These are phyloP conservation scores for Probosciger aterrimus DNA, from an alignment of 2,113 vertebrate genomes.

Conservation along the genomic window DNA sequence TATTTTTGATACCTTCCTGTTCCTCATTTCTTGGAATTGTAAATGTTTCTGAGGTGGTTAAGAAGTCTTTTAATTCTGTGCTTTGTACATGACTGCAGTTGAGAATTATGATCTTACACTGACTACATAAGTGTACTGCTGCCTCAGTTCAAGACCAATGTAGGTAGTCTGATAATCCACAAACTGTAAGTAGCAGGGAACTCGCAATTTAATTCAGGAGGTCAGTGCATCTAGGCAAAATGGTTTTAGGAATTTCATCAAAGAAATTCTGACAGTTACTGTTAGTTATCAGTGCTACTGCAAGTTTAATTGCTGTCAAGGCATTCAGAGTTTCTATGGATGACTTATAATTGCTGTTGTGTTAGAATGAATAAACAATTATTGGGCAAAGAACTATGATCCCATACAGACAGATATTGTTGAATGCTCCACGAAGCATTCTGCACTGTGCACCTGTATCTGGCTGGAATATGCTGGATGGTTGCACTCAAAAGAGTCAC, in stretches of 20 bases:
- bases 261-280: background rate
- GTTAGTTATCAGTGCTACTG: conserved; percentile 12
- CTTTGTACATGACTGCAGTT: background rate
- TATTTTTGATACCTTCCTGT: background rate
- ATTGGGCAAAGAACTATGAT: background rate
- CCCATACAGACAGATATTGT: background rate
- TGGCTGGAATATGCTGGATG: background rate
- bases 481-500: background rate
- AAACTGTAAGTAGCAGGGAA: background rate
- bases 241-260: background rate
- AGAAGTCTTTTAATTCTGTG: background rate
- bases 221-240: background rate
- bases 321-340: background rate
- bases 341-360: conserved; percentile 29
- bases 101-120: background rate
- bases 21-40: background rate
- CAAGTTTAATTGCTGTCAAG: conserved; percentile 21
- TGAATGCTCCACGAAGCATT: background rate
- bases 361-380: conserved; percentile 36
- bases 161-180: background rate
- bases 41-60: background rate
- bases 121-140: background rate
- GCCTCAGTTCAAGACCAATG: background rate
- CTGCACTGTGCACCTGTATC: background rate
- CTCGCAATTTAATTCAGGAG: background rate